Percentiles rank a stretch among this genome's conserved stretches.
Evolutionary conservation across 1,140 invertebrate species (phyloP).

Genomic region (Macrosteles quadrilineatus): DNA sequence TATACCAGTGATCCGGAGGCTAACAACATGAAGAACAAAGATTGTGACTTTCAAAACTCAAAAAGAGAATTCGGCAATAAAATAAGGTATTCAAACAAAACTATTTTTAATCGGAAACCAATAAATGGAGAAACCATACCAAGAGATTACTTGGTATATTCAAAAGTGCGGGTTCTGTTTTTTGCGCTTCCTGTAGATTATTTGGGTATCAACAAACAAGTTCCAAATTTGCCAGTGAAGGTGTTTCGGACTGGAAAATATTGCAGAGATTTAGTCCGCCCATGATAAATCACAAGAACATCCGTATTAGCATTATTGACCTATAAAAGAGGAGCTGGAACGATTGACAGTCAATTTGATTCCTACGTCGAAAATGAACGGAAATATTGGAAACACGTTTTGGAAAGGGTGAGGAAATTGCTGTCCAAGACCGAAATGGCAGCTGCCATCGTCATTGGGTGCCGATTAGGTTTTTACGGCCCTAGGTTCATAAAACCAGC

Average conservation of each 20-base stretch:
- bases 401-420: slow-evolving; percentile 42
- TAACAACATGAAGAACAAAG: too few relatives aligned
- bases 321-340: slow-evolving; percentile 29
- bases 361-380: slow-evolving; percentile 20
- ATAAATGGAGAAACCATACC: slow-evolving; percentile 35
- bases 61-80: slow-evolving; percentile 34
- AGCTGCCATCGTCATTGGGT: too few relatives aligned
- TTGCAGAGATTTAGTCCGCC: slow-evolving; percentile 26
- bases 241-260: slow-evolving; percentile 44
- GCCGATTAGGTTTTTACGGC: too few relatives aligned
- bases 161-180: slow-evolving; percentile 41
- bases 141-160: slow-evolving; percentile 36
- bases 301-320: slow-evolving; percentile 31
- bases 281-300: slow-evolving; percentile 43
- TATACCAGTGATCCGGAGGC: too few relatives aligned
- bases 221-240: slow-evolving; percentile 29
- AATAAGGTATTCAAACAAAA: slow-evolving; percentile 28
- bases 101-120: slow-evolving; percentile 35
- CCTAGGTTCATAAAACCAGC: too few relatives aligned
- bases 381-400: slow-evolving; percentile 39
- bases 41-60: slow-evolving; percentile 9
- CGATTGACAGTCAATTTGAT: slow-evolving; percentile 29
- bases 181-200: slow-evolving; percentile 35
- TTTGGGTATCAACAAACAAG: slow-evolving; percentile 34
- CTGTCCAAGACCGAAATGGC: too few relatives aligned